Percentiles rank a stretch among this genome's conserved stretches.
These are phyloP conservation scores for Patella vulgata DNA, from an alignment of 1,140 invertebrate genomes.

Conservation along the genomic window DNA sequence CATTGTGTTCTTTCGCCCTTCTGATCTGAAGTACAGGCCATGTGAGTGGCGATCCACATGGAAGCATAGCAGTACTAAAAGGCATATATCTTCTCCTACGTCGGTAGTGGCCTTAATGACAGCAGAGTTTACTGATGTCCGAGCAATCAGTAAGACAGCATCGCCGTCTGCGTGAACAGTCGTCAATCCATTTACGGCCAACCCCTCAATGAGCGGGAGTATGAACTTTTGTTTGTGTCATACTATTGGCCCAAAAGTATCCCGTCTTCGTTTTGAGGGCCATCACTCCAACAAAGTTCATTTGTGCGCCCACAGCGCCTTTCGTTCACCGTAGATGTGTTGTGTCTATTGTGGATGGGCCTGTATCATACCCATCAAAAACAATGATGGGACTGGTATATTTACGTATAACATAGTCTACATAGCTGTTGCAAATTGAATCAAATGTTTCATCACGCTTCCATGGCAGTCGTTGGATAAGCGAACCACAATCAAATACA, in stretches of 20 bases:
- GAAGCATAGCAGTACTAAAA: conserved; percentile 31
- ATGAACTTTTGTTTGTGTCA: conserved; percentile 36
- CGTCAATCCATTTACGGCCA: conserved; percentile 5
- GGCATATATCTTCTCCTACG: conserved; percentile 33
- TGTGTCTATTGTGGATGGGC: conserved; percentile 2
- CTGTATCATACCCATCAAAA: conserved; percentile 12
- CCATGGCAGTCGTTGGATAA: too few species aligned
- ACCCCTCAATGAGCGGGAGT: conserved; percentile 8
- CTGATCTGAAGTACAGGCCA: too few species aligned
- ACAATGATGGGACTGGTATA: too few species aligned
- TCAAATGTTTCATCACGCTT: too few species aligned
- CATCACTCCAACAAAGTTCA: neutral
- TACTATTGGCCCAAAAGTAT: conserved; percentile 24
- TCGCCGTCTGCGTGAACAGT: conserved; percentile 20
- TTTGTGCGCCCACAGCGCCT: neutral
- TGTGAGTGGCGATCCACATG: neutral
- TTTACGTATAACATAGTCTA: too few species aligned
- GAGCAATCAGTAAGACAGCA: conserved; percentile 34
- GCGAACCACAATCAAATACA: too few species aligned
- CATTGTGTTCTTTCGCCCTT: too few species aligned
- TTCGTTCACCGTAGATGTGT: conserved; percentile 1
- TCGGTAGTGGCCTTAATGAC: conserved; percentile 3
- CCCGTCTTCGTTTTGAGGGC: conserved; percentile 9
- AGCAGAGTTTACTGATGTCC: conserved; percentile 21
- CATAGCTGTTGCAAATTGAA: too few species aligned